A percentile compares a stretch with the other conserved stretches of the same genome.
Evolutionary conservation across 2,113 vertebrate genomes (phyloP).

Genomic region (Zosterops pallidus): DNA sequence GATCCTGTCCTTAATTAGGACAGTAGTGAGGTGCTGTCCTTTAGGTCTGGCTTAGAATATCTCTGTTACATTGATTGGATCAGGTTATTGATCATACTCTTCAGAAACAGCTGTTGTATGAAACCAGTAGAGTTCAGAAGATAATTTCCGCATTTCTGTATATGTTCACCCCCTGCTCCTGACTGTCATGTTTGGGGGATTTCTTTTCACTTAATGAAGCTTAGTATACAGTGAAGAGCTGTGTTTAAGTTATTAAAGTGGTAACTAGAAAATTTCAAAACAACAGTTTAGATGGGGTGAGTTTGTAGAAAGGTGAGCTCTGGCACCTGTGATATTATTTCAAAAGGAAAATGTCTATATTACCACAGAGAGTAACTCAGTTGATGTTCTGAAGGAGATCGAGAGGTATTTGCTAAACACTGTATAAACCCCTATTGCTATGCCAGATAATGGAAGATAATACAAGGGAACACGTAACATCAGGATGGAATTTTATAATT

Average conservation of each 20-base stretch:
- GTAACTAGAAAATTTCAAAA: background rate
- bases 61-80: background rate
- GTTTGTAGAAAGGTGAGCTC: background rate
- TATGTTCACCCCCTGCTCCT: rapidly evolving
- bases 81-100: background rate
- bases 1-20: background rate
- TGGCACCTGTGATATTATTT: background rate
- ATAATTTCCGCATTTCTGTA: background rate
- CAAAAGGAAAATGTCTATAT: background rate
- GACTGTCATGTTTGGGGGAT: background rate
- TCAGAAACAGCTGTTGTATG: background rate
- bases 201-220: background rate
- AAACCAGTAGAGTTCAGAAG: background rate
- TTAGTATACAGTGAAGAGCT: too few relatives aligned
- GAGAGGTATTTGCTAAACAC: background rate
- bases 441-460: background rate
- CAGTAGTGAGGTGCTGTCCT: background rate
- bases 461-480: background rate
- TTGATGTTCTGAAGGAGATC: background rate
- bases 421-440: background rate
- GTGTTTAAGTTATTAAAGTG: background rate
- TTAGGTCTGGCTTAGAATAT: background rate
- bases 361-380: background rate
- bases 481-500: background rate
- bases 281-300: background rate